Evolutionary conservation across 2,113 vertebrate species (phyloP).

Genomic region (Puffinus mauretanicus): DNA sequence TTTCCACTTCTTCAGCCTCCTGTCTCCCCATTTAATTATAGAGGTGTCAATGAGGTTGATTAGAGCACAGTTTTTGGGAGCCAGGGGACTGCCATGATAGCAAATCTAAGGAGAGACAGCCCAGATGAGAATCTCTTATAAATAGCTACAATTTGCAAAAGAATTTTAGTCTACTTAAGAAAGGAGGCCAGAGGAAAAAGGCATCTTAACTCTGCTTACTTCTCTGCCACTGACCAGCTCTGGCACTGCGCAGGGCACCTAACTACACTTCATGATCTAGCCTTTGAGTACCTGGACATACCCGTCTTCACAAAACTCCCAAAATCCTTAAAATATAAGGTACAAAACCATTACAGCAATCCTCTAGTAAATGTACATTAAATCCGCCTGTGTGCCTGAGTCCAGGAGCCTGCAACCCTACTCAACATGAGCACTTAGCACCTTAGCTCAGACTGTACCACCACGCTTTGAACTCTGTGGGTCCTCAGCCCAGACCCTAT

Average conservation of each 20-base stretch:
- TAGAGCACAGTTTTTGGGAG: conserved; percentile 28
- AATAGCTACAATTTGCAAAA: conserved; percentile 30
- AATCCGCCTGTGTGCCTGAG: background rate
- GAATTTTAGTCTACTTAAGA: conserved; percentile 6
- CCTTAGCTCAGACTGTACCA: background rate
- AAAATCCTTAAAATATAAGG: background rate
- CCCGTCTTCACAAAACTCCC: background rate
- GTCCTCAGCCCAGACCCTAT: background rate
- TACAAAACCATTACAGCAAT: background rate
- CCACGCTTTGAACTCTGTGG: background rate
- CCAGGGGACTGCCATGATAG: conserved; percentile 8
- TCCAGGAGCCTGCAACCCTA: background rate
- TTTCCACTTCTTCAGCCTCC: conserved; percentile 2
- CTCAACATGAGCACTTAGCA: background rate
- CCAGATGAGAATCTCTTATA: conserved; percentile 38
- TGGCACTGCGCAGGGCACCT: accelerated
- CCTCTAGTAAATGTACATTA: background rate
- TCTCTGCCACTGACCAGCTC: background rate
- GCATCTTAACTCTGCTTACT: background rate
- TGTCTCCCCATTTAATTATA: conserved; percentile 49
- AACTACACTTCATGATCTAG: background rate
- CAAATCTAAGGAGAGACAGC: conserved; percentile 19
- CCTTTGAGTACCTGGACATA: background rate
- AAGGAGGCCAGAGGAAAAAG: conserved; percentile 28
- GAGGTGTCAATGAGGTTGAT: conserved; percentile 59